These are phyloP conservation scores for Spilarctia lutea DNA, from an alignment of 2,888 invertebrate genomes.

Conservation along the genomic window DNA sequence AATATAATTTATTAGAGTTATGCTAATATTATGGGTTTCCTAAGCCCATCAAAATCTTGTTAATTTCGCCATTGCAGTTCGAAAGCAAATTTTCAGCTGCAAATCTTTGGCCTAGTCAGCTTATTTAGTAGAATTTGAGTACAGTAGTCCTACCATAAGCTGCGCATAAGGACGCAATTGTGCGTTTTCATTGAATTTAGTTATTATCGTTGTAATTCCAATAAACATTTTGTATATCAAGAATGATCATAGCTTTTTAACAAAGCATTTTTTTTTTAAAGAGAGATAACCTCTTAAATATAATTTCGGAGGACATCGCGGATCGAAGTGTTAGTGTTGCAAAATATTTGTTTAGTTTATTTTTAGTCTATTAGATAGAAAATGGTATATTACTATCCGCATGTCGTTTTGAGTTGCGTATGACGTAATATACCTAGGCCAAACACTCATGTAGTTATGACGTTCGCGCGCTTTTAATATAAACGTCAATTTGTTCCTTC, in stretches of 20 bases:
- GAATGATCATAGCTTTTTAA: background rate
- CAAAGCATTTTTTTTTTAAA: background rate
- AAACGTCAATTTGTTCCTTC: conserved; percentile 2
- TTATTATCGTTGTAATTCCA: conserved; percentile 6
- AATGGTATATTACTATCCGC: background rate
- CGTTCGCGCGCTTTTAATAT: background rate
- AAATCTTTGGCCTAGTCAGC: background rate
- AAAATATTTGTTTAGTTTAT: background rate
- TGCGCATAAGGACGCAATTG: background rate
- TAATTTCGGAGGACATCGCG: no score
- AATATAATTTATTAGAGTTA: no score
- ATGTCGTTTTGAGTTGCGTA: background rate
- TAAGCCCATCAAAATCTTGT: no score
- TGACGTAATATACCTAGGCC: conserved; percentile 12
- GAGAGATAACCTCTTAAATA: no score
- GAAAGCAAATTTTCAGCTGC: background rate
- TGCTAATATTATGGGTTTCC: no score
- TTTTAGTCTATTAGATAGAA: background rate
- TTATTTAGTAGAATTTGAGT: background rate
- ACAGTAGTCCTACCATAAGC: background rate
- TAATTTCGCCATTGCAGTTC: no score
- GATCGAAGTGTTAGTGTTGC: background rate
- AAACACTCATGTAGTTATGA: conserved; percentile 2
- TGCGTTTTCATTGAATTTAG: background rate
- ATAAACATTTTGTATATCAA: conserved; percentile 1